Base-by-base conservation (phyloP, 2,113 vertebrate genomes). In the Tylochromis polylepis region DNA sequence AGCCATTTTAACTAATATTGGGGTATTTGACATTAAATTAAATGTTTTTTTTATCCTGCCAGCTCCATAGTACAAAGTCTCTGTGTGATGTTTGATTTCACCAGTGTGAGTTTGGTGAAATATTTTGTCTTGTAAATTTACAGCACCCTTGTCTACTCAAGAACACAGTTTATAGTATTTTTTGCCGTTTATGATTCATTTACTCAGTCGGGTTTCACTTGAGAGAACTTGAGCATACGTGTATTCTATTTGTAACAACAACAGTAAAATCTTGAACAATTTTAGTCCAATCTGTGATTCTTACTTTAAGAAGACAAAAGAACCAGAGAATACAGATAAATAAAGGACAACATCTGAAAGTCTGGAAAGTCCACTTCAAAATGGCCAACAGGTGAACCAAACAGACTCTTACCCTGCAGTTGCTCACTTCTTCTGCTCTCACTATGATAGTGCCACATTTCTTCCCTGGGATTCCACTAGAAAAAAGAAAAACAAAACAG, bases 391-490 rank as follows among this genome's bases (percentile, higher is more conserved):
- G 4, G 24, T 56, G 34, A 88, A 77, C 2, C 18, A 36, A 55
- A 55, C 65, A 4, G 43, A 67, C 43, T 82, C 96, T 97, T 95
- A 99, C 98, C 94, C 98, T 94, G 95, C 98, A 99, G 92, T 98
- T 99, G 89, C 97, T 97, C 57, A 99, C 95, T 67, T 99, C 98
- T 79, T 99, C 98, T 79, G 98, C 98, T 94, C 97, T 97, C 77
- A 99, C 96, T 34, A 99, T 98, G 91, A 98, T 96, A 2, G 94
- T 97, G 72, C 98, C 98, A 94, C 98, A 99, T 89, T 98, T 99
- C 93, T 96, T 99, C 67, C 98, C 98, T 79, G 98, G 98, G 92
- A 99, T 99, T 87, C 98, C 98, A 78, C 98, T 99, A 84, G 56
- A 94, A 95, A 55, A 56, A 58, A 24, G 7, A 55, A n/a, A 53